Evolutionary conservation across 2,113 vertebrate species (phyloP).

Genomic region (Ornithorhynchus anatinus): DNA sequence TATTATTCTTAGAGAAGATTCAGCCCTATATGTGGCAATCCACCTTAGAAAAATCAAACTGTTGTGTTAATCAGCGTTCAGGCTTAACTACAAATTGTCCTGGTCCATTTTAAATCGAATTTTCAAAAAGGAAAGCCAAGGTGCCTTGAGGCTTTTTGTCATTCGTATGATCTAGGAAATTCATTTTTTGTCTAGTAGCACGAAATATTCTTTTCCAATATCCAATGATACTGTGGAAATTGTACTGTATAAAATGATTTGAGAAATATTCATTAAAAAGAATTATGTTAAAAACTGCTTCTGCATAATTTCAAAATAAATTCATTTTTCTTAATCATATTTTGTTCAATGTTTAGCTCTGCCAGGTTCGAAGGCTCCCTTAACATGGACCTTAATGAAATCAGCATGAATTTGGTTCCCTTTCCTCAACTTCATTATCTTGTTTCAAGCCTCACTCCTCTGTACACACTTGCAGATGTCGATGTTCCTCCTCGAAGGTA

Average conservation of each 20-base stretch:
- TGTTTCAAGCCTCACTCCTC: slow-evolving; percentile 91
- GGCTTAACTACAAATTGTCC: not conserved
- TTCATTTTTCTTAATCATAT: not conserved
- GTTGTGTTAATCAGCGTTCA: no score
- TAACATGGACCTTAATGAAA: slow-evolving; percentile 98
- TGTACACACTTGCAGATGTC: slow-evolving; percentile 89
- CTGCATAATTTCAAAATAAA: not conserved
- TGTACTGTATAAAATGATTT: not conserved
- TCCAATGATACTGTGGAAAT: not conserved
- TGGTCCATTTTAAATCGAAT: not conserved
- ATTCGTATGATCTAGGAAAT: not conserved
- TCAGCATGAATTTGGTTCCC: slow-evolving; percentile 95
- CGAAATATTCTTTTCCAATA: slow-evolving; percentile 3
- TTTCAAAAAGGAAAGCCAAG: not conserved
- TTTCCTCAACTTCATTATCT: slow-evolving; percentile 95
- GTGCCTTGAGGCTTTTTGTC: not conserved
- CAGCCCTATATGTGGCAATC: no score
- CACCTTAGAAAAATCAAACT: not conserved
- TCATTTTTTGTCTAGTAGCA: not conserved
- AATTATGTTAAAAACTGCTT: not conserved
- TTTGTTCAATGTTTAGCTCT: slow-evolving; percentile 76
- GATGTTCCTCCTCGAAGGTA: slow-evolving; percentile 84
- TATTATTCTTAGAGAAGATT: not conserved
- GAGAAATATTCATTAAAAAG: not conserved
- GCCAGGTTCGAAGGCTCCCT: slow-evolving; percentile 94